Base-by-base conservation (phyloP, 2,113 vertebrate genomes). In the Limanda limanda region DNA sequence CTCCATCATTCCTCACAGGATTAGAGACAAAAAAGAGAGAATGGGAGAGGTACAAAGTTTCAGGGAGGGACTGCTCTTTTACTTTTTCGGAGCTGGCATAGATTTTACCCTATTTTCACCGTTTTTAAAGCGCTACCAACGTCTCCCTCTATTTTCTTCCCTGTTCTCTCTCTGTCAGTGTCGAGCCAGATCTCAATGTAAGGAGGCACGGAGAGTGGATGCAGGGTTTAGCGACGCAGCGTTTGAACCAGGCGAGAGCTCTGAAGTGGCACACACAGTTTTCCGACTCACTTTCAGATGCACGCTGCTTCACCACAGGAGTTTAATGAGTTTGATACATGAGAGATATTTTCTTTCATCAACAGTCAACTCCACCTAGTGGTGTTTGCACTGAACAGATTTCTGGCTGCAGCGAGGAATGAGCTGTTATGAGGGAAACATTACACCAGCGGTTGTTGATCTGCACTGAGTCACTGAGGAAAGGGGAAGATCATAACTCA, bases 341-440 rank as follows among this genome's bases (percentile, higher is more conserved):
- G 71, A 79, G 82, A 88, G 72, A 85, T 76, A 66, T 84, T 85
- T 78, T 71, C 86, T 86, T 88, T 57, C 73, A 86, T 88, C 88
- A 88, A 90, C 86, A 87, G 77, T 92, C 80, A 93, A 89, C 93
- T 91, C 93, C 93, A 92, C 89, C 93, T 94, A 89, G 92, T 94
- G 93, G 93, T 88, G 82, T 89, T 82, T 88, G 81, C 10, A 56
- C 72, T 85, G 81, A 91, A 86, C 81, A 86, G 72, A 85, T 83
- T 76, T 68, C 81, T 85, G 79, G 82, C 68, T 74, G 73, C 71
- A 56, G 62, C 35, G 13, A 65, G 74, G 75, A 79, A 62, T 86
- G 67, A 72, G 60, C 75, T 81, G 66, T 71, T 83, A 62, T 70
- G 76, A 78, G 23, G 60, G 61, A 75, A 89, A 87, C 61, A 23